A percentile compares a stretch with the other conserved stretches of the same genome.
Conservation (phyloP, 2,888 invertebrate genomes). For the Drosophila helvetica region DNA sequence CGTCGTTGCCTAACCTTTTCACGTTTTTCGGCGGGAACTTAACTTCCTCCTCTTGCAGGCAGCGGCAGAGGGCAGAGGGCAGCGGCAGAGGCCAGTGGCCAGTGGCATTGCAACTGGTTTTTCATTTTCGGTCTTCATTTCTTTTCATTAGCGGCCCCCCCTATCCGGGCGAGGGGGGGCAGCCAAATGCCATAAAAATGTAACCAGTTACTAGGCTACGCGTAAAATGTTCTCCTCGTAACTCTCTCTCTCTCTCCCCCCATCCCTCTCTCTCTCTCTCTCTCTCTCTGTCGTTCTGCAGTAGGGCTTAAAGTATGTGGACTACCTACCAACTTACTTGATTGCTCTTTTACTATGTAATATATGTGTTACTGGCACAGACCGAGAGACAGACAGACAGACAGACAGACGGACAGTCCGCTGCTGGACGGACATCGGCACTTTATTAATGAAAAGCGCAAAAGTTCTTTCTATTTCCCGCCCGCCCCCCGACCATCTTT, state of each 20-base stretch:
- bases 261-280: background rate
- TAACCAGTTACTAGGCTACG: conserved; percentile 65
- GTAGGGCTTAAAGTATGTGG: conserved; percentile 2
- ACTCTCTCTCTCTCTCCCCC: conserved; percentile 39
- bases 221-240: conserved; percentile 57
- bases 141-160: conserved; percentile 70
- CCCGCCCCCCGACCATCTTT: conserved; percentile 17
- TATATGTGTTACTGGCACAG: conserved; percentile 64
- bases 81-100: conserved; percentile 4
- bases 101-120: conserved; percentile 61
- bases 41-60: conserved; percentile 25
- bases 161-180: conserved; percentile 55
- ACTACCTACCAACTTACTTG: conserved; percentile 23
- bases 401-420: conserved; percentile 9
- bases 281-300: background rate
- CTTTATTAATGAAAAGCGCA: conserved; percentile 76
- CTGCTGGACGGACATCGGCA: conserved; percentile 46
- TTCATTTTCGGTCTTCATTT: conserved; percentile 66
- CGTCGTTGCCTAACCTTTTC: conserved; percentile 54
- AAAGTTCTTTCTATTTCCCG: conserved; percentile 43
- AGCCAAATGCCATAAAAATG: conserved; percentile 66
- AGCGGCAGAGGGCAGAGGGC: conserved; percentile 1
- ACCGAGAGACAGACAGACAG: conserved; percentile 3
- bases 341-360: conserved; percentile 54
- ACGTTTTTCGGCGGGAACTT: conserved; percentile 33